Conservation (phyloP, 2,797 vertebrate species). For the Gymnocypris eckloni region DNA sequence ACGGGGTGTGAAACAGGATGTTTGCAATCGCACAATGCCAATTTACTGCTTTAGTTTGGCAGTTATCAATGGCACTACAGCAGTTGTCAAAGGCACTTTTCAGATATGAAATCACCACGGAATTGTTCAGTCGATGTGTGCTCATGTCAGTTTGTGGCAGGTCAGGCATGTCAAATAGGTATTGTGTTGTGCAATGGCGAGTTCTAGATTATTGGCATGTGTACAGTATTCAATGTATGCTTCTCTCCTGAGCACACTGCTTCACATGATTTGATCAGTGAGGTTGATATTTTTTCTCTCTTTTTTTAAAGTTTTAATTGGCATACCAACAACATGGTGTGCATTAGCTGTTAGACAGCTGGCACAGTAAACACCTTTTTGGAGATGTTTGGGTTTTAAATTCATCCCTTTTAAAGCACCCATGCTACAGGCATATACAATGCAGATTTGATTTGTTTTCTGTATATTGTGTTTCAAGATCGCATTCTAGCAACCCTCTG, state of each 20-base stretch:
- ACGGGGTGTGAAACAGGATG: constrained; percentile 72
- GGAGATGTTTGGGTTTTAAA: constrained; percentile 22
- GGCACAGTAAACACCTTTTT: constrained; percentile 22
- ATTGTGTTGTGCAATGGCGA: not conserved
- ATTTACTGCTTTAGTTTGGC: constrained; percentile 73
- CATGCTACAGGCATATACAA: not conserved
- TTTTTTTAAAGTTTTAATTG: constrained; percentile 5
- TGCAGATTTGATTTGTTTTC: not conserved
- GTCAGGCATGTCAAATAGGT: constrained; percentile 24
- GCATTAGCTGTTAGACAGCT: constrained; percentile 23
- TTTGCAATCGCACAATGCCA: constrained; percentile 76
- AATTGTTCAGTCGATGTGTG: constrained; percentile 59
- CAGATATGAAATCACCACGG: constrained; percentile 73
- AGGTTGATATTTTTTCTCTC: not conserved
- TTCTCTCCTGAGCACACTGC: not conserved
- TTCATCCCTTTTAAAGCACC: not conserved
- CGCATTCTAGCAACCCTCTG: not conserved
- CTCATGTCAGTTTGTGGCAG: constrained; percentile 20
- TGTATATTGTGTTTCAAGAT: not conserved
- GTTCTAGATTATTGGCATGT: constrained; percentile 10
- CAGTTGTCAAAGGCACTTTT: constrained; percentile 67
- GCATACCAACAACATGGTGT: not conserved
- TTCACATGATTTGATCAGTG: constrained; percentile 2
- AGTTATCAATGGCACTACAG: constrained; percentile 69
- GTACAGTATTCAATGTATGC: constrained; percentile 25